Percentiles rank a stretch among this genome's conserved stretches.
phyloP scores from a whole-genome alignment of 2,113 vertebrate genomes.

The Ellobius talpinus region DNA sequence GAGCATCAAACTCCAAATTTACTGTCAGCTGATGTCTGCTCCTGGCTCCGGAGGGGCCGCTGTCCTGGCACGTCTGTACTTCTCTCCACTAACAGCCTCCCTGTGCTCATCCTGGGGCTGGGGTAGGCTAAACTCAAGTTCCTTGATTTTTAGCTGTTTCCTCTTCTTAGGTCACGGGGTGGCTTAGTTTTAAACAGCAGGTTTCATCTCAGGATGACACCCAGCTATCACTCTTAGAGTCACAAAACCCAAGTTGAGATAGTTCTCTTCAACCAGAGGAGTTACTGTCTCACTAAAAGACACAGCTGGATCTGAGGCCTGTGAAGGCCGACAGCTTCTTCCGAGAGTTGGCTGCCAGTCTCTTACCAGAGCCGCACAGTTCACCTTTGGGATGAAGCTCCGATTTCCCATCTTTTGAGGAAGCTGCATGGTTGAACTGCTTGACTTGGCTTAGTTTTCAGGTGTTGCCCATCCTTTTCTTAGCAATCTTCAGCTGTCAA shows the following conservation, averaged over 20 bases:
- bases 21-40: neutral
- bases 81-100: too few relatives aligned
- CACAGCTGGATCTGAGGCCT: neutral
- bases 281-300: neutral
- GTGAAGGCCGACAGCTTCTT: too few relatives aligned
- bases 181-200: neutral
- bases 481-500: neutral
- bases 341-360: neutral
- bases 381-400: neutral
- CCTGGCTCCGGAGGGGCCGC: too few relatives aligned
- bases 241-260: neutral
- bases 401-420: neutral
- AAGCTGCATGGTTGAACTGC: neutral
- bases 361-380: neutral
- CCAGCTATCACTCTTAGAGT: neutral
- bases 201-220: neutral
- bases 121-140: neutral
- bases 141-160: neutral
- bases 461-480: neutral
- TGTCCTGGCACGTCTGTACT: neutral
- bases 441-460: neutral
- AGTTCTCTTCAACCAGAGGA: neutral
- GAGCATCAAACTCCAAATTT: neutral
- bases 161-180: neutral
- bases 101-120: neutral